phyloP scores from a whole-genome alignment of 1,140 invertebrate species.

The Panagrolaimus sp. region DNA sequence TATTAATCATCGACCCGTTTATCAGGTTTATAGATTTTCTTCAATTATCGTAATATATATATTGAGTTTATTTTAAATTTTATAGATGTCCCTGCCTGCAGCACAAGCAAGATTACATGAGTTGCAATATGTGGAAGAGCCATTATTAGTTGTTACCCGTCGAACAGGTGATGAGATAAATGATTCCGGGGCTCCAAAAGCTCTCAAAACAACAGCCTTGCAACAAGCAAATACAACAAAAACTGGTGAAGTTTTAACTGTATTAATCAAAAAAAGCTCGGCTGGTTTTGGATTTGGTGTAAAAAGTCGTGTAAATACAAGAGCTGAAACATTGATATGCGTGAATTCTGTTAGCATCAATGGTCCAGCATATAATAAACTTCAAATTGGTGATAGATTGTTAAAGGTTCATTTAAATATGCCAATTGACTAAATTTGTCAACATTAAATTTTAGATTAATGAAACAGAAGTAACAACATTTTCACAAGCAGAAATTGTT shows the following conservation, averaged over 20 bases:
- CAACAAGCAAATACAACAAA: not conserved
- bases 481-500: not conserved
- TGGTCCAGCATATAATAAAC: constrained; percentile 8
- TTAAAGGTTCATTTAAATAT: not conserved
- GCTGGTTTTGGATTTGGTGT: not conserved
- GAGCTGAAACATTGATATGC: not conserved
- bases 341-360: not conserved
- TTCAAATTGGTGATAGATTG: constrained; percentile 3
- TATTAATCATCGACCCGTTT: constrained; percentile 5
- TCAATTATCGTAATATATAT: not conserved
- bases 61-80: not conserved
- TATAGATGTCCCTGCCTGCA: constrained; percentile 5
- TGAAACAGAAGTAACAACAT: not conserved
- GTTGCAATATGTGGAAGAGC: not conserved
- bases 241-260: not conserved
- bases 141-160: not conserved
- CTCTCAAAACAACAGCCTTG: not conserved
- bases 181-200: not conserved
- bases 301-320: not conserved
- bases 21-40: not conserved
- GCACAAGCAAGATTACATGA: not conserved
- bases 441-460: not conserved
- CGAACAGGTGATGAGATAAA: not conserved
- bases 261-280: not conserved
- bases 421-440: not conserved